Evolutionary conservation across 2,797 vertebrate species (phyloP), one percentile per base, ranked within the genome.

Genomic region (Choloepus didactylus): DNA sequence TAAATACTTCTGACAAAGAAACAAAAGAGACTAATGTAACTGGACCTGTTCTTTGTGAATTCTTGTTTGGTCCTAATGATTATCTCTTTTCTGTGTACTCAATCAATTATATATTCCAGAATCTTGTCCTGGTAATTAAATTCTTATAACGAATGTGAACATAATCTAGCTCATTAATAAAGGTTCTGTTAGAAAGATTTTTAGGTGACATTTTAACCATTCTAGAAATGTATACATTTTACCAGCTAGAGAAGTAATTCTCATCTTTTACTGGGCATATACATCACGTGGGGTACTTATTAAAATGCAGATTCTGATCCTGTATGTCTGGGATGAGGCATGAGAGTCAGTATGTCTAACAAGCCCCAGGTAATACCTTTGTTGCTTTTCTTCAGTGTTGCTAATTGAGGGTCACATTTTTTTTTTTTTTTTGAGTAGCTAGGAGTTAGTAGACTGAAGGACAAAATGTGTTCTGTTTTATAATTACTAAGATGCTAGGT

Each of bases 221-320:
- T 96, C 72, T 97, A 91, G 88, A 97, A 97, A 83, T 95, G 97
- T 97, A 96, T 97, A 97, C 90, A 95, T 90, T 96, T 97, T 97
- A 95, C 97, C 89, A 97, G 83, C 87, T 97, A 96, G 90, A 96
- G 94, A 44, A 97, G 96, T 98, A 93, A 91, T 91, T 96, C 96
- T 98, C 98, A 81, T 49, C 59, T 91, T 85, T 88, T 93, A 62
- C 46, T 82, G 54, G 56, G 59, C 21, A 46, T 85, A 49, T 27
- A 62, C 3, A 15, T 94, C 56, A 81, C 29, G 23, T 46, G 44
- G 23, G 29, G 49, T 46, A 90, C 62, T 88, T 77, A 64, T 59
- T 94, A 86, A 94, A 85, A 77, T 88, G 35, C 35, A n/a, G 41
- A 51, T 76, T 95, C 73, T 51, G 46, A 49, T 60, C 81, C 35